A percentile compares a stretch with the other conserved stretches of the same genome.
Conservation (phyloP, 2,797 vertebrate species). For the Nannoperca obscura region DNA sequence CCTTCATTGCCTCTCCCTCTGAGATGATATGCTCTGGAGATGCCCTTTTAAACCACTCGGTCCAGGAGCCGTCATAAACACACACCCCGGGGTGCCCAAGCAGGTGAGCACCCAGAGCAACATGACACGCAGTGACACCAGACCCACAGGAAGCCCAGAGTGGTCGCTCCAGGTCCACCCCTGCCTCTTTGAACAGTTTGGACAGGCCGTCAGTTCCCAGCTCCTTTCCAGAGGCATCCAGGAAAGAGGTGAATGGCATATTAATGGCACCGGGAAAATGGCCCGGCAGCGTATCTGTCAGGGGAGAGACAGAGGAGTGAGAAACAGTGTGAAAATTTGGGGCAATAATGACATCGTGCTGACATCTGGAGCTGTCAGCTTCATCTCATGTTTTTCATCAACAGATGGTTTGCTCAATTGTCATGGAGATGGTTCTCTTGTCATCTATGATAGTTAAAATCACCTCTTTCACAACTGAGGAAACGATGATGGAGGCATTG, state of each 20-base stretch:
- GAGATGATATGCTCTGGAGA: conserved; percentile 87
- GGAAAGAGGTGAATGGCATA: conserved; percentile 91
- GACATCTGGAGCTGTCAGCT: neutral
- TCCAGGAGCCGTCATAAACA: conserved; percentile 96
- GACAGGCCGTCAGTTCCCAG: conserved; percentile 85
- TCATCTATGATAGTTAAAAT: neutral
- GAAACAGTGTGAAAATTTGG: neutral
- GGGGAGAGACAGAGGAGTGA: neutral
- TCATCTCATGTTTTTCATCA: neutral
- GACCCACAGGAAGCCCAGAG: conserved; percentile 91
- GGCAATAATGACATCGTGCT: neutral
- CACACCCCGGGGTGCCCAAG: conserved; percentile 89
- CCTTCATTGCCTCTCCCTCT: conserved; percentile 78
- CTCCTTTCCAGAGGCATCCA: conserved; percentile 88
- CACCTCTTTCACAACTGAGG: neutral
- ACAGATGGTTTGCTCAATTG: neutral
- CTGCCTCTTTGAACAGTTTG: conserved; percentile 86
- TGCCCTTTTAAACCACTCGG: conserved; percentile 91
- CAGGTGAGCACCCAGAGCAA: conserved; percentile 91
- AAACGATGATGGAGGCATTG: neutral
- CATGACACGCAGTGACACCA: conserved; percentile 93
- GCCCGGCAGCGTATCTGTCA: conserved; percentile 87
- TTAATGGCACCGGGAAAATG: conserved; percentile 91
- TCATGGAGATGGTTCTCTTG: neutral
- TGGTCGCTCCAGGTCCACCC: conserved; percentile 88